phyloP scores from a whole-genome alignment of 2,113 vertebrate genomes.

The Callipepla squamata region DNA sequence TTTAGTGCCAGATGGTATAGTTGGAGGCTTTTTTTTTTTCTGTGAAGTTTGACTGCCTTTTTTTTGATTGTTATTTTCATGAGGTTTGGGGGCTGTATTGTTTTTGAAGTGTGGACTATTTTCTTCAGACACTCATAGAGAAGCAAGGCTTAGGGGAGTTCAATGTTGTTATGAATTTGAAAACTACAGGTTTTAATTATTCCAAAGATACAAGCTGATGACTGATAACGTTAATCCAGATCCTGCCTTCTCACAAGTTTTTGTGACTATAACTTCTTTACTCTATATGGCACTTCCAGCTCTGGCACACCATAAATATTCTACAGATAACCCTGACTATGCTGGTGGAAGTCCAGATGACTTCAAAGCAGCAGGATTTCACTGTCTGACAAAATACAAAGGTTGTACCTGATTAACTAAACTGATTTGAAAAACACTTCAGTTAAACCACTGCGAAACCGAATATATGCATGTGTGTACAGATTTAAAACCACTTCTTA shows the following conservation, averaged over 20 bases:
- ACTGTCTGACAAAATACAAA: constrained; percentile 45
- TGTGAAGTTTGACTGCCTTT: background rate
- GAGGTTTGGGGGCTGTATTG: background rate
- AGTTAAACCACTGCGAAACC: background rate
- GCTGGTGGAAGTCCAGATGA: background rate
- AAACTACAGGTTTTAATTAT: constrained; percentile 7
- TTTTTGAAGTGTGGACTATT: background rate
- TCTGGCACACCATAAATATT: background rate
- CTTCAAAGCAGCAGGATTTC: constrained; percentile 4
- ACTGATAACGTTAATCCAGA: background rate
- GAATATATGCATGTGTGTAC: background rate
- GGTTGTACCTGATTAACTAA: background rate
- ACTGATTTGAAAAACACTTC: background rate
- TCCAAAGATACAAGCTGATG: background rate
- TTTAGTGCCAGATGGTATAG: constrained; percentile 64
- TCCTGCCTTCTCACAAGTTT: background rate
- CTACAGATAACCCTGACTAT: background rate
- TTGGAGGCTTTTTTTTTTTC: background rate
- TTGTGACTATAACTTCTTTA: background rate
- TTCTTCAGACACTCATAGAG: background rate
- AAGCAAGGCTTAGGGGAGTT: constrained; percentile 22
- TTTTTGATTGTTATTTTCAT: constrained; percentile 8
- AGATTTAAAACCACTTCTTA: background rate
- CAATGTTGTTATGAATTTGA: background rate
- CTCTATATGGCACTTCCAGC: background rate